Percentiles rank a stretch among this genome's conserved stretches.
Evolutionary conservation across 2,113 vertebrate genomes (phyloP).

Genomic region (Xiphorhynchus elegans): DNA sequence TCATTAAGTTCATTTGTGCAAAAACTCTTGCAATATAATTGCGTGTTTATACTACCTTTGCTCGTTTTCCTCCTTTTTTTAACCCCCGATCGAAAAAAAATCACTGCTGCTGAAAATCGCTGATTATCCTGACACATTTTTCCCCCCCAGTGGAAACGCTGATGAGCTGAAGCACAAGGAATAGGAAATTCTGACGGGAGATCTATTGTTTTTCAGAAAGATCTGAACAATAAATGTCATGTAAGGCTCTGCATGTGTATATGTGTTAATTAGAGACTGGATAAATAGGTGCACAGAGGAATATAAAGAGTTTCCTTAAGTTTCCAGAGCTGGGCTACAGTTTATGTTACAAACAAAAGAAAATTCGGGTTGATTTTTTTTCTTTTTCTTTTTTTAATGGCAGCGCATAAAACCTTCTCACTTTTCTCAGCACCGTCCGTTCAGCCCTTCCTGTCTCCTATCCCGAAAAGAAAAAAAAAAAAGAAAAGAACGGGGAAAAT

Average conservation of each 20-base stretch:
- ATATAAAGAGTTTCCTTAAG: background rate
- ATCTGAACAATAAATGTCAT: conserved; percentile 20
- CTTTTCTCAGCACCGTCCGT: background rate
- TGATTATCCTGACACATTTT: conserved; percentile 24
- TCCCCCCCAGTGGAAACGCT: conserved; percentile 7
- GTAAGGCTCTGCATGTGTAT: background rate
- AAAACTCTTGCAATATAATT: background rate
- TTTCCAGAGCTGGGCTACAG: background rate
- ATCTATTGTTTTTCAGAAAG: conserved; percentile 24
- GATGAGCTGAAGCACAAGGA: background rate
- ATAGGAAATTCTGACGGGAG: conserved; percentile 46
- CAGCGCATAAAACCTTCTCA: background rate
- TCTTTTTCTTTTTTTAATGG: background rate
- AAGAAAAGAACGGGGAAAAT: background rate
- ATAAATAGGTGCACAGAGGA: background rate
- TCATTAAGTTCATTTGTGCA: conserved; percentile 55
- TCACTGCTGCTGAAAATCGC: conserved; percentile 11
- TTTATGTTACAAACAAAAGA: conserved; percentile 6
- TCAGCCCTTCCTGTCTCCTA: background rate
- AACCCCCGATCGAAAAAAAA: background rate
- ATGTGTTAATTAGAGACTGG: conserved; percentile 30
- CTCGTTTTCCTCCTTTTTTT: background rate
- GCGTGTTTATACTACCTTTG: conserved; percentile 15
- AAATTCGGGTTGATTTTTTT: background rate
- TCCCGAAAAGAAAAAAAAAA: background rate